Evolutionary conservation across 1,140 invertebrate species (phyloP).

Genomic region (Arion vulgaris): DNA sequence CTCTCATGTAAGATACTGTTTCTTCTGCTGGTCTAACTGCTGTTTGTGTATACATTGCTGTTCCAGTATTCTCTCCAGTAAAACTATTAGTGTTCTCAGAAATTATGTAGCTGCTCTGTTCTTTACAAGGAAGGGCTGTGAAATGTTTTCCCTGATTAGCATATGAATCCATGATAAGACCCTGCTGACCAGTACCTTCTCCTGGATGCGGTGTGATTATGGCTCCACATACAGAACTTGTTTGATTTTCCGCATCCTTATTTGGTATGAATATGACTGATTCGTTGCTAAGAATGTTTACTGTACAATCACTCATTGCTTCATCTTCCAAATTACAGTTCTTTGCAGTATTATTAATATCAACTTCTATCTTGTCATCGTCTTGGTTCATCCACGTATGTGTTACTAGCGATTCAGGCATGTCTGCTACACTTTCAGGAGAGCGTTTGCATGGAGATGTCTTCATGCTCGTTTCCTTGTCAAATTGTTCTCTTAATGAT

Average conservation of each 20-base stretch:
- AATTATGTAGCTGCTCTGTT: not conserved
- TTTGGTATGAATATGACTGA: not conserved
- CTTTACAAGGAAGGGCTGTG: not conserved
- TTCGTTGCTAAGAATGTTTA: not conserved
- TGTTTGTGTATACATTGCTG: no score
- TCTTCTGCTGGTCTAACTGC: no score
- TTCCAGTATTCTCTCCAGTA: no score
- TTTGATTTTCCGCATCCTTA: not conserved
- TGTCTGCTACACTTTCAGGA: not conserved
- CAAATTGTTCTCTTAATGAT: not conserved
- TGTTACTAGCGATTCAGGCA: not conserved
- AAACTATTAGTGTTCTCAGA: no score
- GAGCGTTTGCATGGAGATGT: no score
- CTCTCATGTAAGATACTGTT: not conserved
- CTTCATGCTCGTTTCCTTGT: not conserved
- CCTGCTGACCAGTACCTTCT: not conserved
- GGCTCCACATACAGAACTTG: not conserved
- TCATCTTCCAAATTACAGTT: not conserved
- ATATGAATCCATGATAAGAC: not conserved
- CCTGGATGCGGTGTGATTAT: not conserved
- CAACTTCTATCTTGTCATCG: not conserved
- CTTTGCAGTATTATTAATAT: not conserved
- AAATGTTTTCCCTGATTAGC: not conserved
- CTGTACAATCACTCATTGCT: not conserved
- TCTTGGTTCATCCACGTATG: not conserved